These are phyloP conservation scores for Heteromyza rotundicornis DNA, from an alignment of 2,888 invertebrate genomes.

Conservation along the genomic window DNA sequence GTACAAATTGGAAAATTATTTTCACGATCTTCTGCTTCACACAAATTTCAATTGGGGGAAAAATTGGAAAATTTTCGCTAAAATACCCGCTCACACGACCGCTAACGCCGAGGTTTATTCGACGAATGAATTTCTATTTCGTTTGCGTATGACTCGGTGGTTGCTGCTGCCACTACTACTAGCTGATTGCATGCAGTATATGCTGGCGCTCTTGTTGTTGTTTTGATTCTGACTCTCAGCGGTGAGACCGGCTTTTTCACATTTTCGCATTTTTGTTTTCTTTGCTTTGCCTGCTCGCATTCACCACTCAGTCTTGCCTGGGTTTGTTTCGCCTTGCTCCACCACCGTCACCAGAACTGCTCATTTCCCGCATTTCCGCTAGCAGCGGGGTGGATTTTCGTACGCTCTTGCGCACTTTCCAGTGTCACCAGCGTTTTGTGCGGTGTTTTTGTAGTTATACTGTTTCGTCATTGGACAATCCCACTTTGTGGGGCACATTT, in stretches of 20 bases:
- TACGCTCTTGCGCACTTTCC: slow-evolving; percentile 43
- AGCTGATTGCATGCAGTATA: too few species aligned
- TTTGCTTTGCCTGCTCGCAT: too few species aligned
- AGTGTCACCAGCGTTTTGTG: slow-evolving; percentile 21
- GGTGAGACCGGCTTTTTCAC: slow-evolving; percentile 41
- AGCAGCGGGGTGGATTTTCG: slow-evolving; percentile 5
- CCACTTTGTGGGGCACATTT: slow-evolving; percentile 19
- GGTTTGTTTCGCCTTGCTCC: too few species aligned
- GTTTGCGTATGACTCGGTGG: slow-evolving; percentile 15
- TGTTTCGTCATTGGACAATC: slow-evolving; percentile 41
- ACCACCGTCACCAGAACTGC: too few species aligned
- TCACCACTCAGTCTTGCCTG: too few species aligned
- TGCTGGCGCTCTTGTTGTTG: slow-evolving; percentile 21
- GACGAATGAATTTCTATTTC: slow-evolving; percentile 36
- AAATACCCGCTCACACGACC: slow-evolving; percentile 40
- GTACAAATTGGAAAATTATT: too few species aligned
- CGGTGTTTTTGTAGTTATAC: slow-evolving; percentile 21
- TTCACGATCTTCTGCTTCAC: too few species aligned
- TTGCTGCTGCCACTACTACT: slow-evolving; percentile 32
- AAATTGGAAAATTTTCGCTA: background rate
- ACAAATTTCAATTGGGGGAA: background rate
- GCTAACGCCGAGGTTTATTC: slow-evolving; percentile 54
- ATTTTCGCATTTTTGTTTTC: slow-evolving; percentile 13
- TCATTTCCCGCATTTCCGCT: too few species aligned
- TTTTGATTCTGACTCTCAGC: slow-evolving; percentile 9